phyloP scores from a whole-genome alignment of 1,140 invertebrate genomes.

The Eumeta japonica region DNA sequence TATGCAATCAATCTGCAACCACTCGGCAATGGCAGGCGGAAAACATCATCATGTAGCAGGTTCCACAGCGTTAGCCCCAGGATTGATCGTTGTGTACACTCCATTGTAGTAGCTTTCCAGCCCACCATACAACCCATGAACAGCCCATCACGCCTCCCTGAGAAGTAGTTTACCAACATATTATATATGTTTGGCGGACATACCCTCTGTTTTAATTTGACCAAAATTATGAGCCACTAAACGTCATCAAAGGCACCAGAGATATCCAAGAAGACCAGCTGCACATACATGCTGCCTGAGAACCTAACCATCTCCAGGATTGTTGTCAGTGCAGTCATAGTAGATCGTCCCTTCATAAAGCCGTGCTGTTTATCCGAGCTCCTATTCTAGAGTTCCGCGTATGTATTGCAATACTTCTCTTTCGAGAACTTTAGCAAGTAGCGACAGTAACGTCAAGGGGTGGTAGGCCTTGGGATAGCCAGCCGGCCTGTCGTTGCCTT shows the following conservation, averaged over 20 bases:
- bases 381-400: slow-evolving; percentile 3
- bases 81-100: slow-evolving; percentile 52
- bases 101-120: slow-evolving; percentile 18
- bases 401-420: slow-evolving; percentile 21
- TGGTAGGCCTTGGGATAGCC: slow-evolving; percentile 30
- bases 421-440: slow-evolving; percentile 40
- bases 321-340: no score
- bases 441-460: slow-evolving; percentile 38
- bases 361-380: slow-evolving; percentile 31
- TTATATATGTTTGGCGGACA: no score
- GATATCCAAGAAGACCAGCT: no score
- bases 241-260: no score
- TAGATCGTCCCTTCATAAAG: slow-evolving; percentile 16
- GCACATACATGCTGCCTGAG: slow-evolving; percentile 26
- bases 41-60: no score
- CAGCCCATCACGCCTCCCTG: no score
- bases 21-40: slow-evolving; percentile 17
- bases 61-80: no score
- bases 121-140: slow-evolving; percentile 14
- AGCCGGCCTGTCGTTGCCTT: slow-evolving; percentile 24
- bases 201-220: no score
- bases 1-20: no score
- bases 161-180: no score
- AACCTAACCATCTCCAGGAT: no score
- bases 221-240: no score